Base-by-base conservation (phyloP, 2,797 vertebrate species). In the Argyrosomus regius region DNA sequence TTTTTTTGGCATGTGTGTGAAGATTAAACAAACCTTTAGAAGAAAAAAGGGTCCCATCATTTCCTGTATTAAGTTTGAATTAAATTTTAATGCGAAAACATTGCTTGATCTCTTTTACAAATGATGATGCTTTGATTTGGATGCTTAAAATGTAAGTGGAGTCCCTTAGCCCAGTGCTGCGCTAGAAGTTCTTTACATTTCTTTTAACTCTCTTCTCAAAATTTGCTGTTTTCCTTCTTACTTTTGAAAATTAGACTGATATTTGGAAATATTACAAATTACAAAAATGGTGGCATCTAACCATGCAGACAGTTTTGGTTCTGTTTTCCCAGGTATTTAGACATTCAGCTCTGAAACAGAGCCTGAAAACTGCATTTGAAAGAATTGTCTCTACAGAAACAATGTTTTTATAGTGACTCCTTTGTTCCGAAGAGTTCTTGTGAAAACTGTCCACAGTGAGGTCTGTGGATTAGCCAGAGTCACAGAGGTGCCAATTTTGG, bases 11-110 rank as follows among this genome's bases (percentile, higher is more conserved):
- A 88, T 88, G 85, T 76, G 90, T 87, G 87, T 88, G 87, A 89
- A 93, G 94, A 95, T 95, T 96, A 95, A 94, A 96, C 93, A 96
- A 95, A 95, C 93, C 94, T 95, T 95, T 94, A 93, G 94, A 95
- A 92, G 88, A 91, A 93, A 94, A 93, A 93, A 89, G 86, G 84
- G 73, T 77, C 84, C 83, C 87, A 91, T 94, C 90, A 94, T 94
- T 94, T 96, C 93, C 93, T 93, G 92, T 92, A 91, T 95, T 94
- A 94, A 91, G 88, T 93, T 87, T 88, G 86, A 94, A 95, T 96
- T 87, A 92, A 95, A 94, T 82, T 95, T 94, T 95, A 94, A 95
- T 94, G 91, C 87, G 87, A 91, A 94, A 93, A 94, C 92, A 94
- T 83, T 86, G 91, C 94, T 96, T 96, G 94, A 95, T 96, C 93